Evolutionary conservation across 2,888 invertebrate genomes (phyloP), one percentile per base, ranked within the genome.

Genomic region (Erpobdella octoculata): DNA sequence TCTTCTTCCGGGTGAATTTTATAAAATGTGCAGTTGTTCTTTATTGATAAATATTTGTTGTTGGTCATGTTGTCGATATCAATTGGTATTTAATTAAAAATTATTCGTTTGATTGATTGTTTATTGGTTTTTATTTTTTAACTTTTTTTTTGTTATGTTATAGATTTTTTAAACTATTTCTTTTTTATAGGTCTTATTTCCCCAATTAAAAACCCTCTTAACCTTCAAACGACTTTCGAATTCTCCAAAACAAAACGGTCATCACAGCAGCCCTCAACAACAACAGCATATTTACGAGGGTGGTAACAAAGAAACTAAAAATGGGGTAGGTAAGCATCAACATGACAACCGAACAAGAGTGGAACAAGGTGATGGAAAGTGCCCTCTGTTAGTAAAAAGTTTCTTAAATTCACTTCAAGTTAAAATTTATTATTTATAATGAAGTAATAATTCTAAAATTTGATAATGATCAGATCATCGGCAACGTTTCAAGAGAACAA

Each of bases 1-100:
- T 78, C 0, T 66, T 74, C 8, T 73, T 76, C 64, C 74, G 75
- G 75, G 81, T 81, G 74, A 4, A 21, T 28, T 59, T 58, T 48
- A 15, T n/a, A 9, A 38, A 25, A 31, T 2, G 67, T 69, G 41
- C 62, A 73, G 72, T 35, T 73, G 31, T 36, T 67, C 31, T 41
- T 18, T 9, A 33, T 58, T 41, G 67, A 72, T 68, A 65, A 70
- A 28, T 33, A 2, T 6, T 31, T 33, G 0, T 48, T 6, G 25
- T 48, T 9, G 12, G 25, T 18, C 28, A 15, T 9, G n/a, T n/a
- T n/a, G n/a, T n/a, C n/a, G n/a, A n/a, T n/a, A n/a, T n/a, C n/a
- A n/a, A n/a, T n/a, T 41, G 18, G 9, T 41, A 41, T 12, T 41
- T 12, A 12, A 41, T 41, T 12, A 41, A 41, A 12, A 41, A 41